phyloP scores from a whole-genome alignment of 2,797 vertebrate genomes.

The Otolemur crassicaudatus region DNA sequence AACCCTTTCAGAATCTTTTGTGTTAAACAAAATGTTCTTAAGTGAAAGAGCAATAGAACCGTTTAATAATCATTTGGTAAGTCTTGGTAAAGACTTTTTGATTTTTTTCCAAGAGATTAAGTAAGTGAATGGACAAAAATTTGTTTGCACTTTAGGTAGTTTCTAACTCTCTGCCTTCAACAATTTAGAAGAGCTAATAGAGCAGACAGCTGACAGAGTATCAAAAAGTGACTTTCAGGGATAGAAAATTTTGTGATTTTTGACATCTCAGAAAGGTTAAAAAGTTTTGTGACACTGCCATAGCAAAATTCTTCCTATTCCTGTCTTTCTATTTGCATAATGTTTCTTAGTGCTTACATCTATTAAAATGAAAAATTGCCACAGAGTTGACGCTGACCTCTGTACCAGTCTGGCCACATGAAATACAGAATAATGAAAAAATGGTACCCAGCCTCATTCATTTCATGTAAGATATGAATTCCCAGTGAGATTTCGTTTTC shows the following conservation, averaged over 20 bases:
- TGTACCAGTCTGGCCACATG: not conserved
- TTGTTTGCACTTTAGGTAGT: not conserved
- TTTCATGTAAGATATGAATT: not conserved
- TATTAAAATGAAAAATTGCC: slow-evolving; percentile 11
- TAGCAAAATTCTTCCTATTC: not conserved
- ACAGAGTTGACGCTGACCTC: not conserved
- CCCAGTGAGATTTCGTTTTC: not conserved
- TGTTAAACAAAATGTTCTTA: not conserved
- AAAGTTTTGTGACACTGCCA: not conserved
- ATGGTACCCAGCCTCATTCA: not conserved
- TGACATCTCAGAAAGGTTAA: not conserved
- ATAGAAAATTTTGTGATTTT: not conserved
- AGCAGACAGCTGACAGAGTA: not conserved
- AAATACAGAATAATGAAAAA: not conserved
- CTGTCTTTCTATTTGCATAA: not conserved
- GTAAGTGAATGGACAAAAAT: not conserved
- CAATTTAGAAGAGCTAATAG: not conserved
- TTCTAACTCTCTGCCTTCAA: not conserved
- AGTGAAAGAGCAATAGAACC: not conserved
- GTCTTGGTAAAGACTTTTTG: not conserved
- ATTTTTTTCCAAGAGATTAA: not conserved
- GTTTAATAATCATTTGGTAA: not conserved
- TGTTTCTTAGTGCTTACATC: not conserved
- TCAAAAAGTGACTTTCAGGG: not conserved
- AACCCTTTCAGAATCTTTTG: not conserved